Conservation (phyloP, 2,113 vertebrate species). For the Hyperoodon ampullatus region DNA sequence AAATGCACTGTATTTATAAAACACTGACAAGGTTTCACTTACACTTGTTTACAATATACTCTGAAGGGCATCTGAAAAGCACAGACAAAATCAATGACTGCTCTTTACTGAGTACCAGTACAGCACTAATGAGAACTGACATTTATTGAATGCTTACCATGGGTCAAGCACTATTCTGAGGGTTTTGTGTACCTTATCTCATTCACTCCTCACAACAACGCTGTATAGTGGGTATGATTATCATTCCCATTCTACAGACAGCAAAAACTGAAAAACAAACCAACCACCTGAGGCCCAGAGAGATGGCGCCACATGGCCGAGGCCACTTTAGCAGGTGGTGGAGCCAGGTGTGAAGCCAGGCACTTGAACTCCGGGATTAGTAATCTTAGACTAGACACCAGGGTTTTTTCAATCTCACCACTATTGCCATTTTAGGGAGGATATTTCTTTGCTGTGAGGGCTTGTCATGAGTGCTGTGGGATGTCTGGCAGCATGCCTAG, state of each 20-base stretch:
- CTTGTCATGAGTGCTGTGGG: accelerated
- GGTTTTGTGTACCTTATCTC: background rate
- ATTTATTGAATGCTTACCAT: background rate
- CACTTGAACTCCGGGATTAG: background rate
- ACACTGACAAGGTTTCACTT: background rate
- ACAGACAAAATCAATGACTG: background rate
- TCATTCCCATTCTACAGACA: background rate
- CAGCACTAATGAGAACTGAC: background rate
- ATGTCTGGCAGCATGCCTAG: no score
- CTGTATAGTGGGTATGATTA: background rate
- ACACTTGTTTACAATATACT: background rate
- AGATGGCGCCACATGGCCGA: background rate
- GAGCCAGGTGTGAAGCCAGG: background rate
- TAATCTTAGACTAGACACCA: background rate
- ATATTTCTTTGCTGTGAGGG: background rate
- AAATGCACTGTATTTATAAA: background rate
- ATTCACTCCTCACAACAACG: background rate
- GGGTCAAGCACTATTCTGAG: background rate
- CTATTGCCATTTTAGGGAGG: background rate
- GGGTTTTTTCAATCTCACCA: background rate
- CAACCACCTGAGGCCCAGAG: background rate
- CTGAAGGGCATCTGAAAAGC: background rate
- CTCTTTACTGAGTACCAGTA: background rate
- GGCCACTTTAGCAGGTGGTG: background rate
- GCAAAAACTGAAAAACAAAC: background rate